phyloP scores from a whole-genome alignment of 2,113 vertebrate genomes.

The Sinocyclocheilus rhinocerous region DNA sequence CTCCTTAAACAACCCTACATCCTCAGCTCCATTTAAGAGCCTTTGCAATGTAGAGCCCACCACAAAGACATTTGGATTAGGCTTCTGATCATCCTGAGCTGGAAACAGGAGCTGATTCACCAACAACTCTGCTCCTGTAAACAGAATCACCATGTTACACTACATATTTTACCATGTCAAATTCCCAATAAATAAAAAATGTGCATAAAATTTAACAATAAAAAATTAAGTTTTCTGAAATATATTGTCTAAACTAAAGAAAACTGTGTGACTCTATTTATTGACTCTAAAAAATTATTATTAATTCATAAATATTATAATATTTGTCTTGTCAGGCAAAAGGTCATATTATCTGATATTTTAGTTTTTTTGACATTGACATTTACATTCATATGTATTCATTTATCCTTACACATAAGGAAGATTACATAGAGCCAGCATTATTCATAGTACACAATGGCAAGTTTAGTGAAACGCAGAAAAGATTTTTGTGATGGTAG shows the following conservation, averaged over 20 bases:
- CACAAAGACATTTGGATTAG: conserved; percentile 82
- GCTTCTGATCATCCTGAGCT: conserved; percentile 66
- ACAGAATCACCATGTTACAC: background rate
- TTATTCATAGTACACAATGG: background rate
- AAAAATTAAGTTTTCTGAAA: background rate
- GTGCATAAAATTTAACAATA: background rate
- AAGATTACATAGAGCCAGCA: background rate
- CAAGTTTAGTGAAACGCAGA: background rate
- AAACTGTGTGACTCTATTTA: background rate
- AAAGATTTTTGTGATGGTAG: background rate
- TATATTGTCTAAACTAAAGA: background rate
- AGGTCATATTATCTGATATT: background rate
- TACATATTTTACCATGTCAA: background rate
- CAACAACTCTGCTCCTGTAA: conserved; percentile 85
- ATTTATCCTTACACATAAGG: background rate
- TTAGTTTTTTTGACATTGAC: background rate
- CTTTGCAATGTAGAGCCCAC: conserved; percentile 83
- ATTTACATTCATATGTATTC: background rate
- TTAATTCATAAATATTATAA: too few species aligned
- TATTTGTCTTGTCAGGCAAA: too few species aligned
- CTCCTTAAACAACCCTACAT: conserved; percentile 90
- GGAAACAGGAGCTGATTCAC: conserved; percentile 78
- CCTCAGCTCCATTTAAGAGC: conserved; percentile 87
- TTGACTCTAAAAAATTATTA: background rate
- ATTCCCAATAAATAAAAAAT: background rate